Evolutionary conservation across 2,888 invertebrate species (phyloP), one percentile per base, ranked within the genome.

Genomic region (Nowickia ferox): DNA sequence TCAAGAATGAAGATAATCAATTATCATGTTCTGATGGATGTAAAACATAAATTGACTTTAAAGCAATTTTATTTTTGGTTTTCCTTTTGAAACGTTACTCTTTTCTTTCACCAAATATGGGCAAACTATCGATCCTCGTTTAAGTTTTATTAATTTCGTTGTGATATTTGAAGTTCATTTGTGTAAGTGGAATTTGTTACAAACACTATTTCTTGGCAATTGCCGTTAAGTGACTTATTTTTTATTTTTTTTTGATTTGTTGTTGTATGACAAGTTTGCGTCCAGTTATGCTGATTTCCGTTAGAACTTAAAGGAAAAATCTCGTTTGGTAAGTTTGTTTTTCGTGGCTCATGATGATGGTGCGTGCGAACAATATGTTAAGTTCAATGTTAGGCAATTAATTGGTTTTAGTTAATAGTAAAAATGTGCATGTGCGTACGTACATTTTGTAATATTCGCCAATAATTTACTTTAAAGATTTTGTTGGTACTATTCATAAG

Each of bases 251-350:
- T 15, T 19, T 10, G 59, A 66, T 46, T 72, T 74, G 55, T 68
- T 42, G 72, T 30, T 38, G 17, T 53, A 40, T 61, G 51, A 22
- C 57, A 44, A 59, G 57, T 74, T 72, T 66, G 40, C 42, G 15
- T 74, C 55, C 53, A 77, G 61, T 44, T 59, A 80, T 81, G 68
- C 57, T 68, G 72, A 30, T 57, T 82, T 61, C 81, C 77, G 78
- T 82, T 85, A 85, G 74, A 74, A 61, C 51, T 76, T 51, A 61
- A 53, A 59, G 38, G 59, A 61, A 75, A 72, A 68, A 71, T 79
- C 84, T 84, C 76, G 87, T 87, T 89, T 89, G 87, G 87, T 86
- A 83, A 81, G 61, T 82, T 87, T 86, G 66, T 66, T 59, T 51
- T 78, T 42, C 57, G 72, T 19, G 30, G 76, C 76, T 87, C 66